Conservation (phyloP, 1,140 invertebrate genomes). For the Cotesia typhae region DNA sequence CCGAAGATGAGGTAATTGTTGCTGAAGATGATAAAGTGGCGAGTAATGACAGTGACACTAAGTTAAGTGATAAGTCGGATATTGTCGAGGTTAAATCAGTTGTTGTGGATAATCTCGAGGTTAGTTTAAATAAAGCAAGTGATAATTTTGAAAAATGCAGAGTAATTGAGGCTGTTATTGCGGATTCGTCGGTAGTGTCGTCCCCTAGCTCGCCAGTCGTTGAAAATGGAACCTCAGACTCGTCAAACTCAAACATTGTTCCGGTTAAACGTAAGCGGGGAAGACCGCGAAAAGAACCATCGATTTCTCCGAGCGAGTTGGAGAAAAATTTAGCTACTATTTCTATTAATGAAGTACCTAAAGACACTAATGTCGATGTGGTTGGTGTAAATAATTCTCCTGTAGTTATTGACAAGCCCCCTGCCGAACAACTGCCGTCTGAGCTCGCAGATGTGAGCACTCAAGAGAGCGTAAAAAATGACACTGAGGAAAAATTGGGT, state of each 20-base stretch:
- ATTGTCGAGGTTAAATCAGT: background rate
- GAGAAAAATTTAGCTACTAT: slow-evolving; percentile 24
- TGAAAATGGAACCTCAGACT: no score
- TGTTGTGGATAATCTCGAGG: background rate
- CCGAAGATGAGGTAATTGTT: no score
- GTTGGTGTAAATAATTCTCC: slow-evolving; percentile 15
- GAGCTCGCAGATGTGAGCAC: no score
- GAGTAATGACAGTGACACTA: no score
- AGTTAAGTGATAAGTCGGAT: no score
- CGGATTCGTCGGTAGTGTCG: no score
- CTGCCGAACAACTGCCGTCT: background rate
- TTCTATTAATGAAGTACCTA: background rate
- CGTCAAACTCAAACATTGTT: background rate
- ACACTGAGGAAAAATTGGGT: slow-evolving; percentile 40
- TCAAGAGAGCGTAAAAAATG: background rate
- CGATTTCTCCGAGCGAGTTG: slow-evolving; percentile 13
- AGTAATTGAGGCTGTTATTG: no score
- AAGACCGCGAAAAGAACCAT: slow-evolving; percentile 25
- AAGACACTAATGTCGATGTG: background rate
- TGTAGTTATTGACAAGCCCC: background rate
- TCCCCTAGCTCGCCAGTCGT: no score
- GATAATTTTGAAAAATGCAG: no score
- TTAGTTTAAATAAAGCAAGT: no score
- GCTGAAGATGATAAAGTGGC: no score
- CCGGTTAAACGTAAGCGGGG: background rate